phyloP scores from a whole-genome alignment of 1,140 invertebrate genomes.

The Dendrolimus punctatus region DNA sequence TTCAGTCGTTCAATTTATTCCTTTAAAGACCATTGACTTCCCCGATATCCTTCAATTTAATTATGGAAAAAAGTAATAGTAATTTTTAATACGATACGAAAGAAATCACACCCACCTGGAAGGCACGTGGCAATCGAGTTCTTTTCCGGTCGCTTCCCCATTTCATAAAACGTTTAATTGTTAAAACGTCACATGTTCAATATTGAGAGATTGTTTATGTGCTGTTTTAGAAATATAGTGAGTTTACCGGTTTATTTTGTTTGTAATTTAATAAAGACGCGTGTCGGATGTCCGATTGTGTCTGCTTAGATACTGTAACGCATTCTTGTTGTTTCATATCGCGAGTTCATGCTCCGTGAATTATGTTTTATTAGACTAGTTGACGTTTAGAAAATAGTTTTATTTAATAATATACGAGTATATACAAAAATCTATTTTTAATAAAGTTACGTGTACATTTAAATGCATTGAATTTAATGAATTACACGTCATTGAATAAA shows the following conservation, averaged over 20 bases:
- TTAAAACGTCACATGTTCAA: slow-evolving; percentile 8
- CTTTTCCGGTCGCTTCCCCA: slow-evolving; percentile 31
- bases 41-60: slow-evolving; percentile 6
- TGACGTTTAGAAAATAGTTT: background rate
- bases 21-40: slow-evolving; percentile 25
- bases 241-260: slow-evolving; percentile 41
- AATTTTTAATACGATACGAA: too few relatives aligned
- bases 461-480: background rate
- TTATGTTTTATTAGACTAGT: slow-evolving; percentile 7
- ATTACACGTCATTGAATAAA: too few relatives aligned
- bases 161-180: slow-evolving; percentile 14
- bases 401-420: too few relatives aligned
- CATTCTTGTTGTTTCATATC: slow-evolving; percentile 25
- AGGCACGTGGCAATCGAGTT: slow-evolving; percentile 30
- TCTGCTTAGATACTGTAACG: slow-evolving; percentile 37
- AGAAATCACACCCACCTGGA: slow-evolving; percentile 37
- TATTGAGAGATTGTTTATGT: background rate
- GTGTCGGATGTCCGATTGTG: slow-evolving; percentile 42
- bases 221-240: background rate
- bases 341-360: slow-evolving; percentile 20
- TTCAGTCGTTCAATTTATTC: slow-evolving; percentile 2
- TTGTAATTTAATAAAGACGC: slow-evolving; percentile 58
- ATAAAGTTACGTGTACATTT: background rate
- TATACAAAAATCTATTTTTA: too few relatives aligned
- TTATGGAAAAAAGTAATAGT: too few relatives aligned